Evolutionary conservation across 2,113 vertebrate species (phyloP).

Genomic region (Muscicapa adusta): DNA sequence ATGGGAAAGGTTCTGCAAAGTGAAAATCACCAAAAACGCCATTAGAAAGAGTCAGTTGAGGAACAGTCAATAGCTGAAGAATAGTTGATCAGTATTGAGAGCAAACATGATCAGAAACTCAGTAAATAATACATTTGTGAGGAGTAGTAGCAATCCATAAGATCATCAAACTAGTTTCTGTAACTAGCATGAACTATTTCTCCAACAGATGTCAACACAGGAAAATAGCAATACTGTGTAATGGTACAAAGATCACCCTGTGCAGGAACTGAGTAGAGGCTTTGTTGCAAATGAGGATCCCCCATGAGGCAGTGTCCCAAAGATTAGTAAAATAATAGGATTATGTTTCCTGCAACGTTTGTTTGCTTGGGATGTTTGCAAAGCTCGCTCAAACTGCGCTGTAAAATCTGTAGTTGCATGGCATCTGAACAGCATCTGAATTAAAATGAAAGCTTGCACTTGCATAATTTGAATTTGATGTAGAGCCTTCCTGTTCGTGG

Average conservation of each 20-base stretch:
- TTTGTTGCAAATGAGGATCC: not conserved
- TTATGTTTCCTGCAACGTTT: not conserved
- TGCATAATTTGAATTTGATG: not conserved
- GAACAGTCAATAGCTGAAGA: not conserved
- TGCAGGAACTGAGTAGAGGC: not conserved
- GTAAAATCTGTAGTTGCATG: not conserved
- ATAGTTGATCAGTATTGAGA: not conserved
- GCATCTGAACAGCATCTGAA: not conserved
- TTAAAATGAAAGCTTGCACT: not conserved
- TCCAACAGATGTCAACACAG: not conserved
- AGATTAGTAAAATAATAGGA: not conserved
- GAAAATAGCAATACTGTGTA: not conserved
- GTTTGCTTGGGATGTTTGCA: slow-evolving; percentile 3
- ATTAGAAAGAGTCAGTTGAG: not conserved
- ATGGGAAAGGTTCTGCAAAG: not conserved
- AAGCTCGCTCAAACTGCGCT: not conserved
- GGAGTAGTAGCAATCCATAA: not conserved
- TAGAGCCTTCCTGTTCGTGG: not conserved
- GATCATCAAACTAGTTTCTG: not conserved
- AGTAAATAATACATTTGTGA: not conserved
- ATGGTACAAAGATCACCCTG: not conserved
- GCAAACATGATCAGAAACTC: not conserved
- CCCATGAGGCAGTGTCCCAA: not conserved
- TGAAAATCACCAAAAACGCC: not conserved
- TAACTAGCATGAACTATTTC: not conserved